Conservation (phyloP, 2,113 vertebrate genomes). For the Oncorhynchus tshawytscha region DNA sequence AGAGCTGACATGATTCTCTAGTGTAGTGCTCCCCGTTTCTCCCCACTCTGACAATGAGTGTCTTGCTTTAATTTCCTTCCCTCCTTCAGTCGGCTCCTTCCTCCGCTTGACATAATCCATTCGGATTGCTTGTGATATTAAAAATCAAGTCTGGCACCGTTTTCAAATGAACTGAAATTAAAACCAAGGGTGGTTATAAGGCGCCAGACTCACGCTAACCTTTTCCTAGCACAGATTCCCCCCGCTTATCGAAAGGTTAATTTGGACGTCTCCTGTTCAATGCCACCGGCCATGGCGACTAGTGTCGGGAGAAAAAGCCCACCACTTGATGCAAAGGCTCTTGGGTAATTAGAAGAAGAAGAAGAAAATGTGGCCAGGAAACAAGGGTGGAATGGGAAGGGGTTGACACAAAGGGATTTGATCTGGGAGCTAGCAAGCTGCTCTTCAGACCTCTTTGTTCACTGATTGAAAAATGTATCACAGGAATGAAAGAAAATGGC, state of each 20-base stretch:
- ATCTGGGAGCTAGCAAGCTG: neutral
- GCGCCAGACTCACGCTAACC: neutral
- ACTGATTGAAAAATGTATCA: neutral
- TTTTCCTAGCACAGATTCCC: neutral
- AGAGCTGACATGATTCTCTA: no score
- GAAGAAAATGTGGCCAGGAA: neutral
- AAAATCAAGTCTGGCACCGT: no score
- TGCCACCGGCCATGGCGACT: neutral
- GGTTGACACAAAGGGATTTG: neutral
- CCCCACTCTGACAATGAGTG: neutral
- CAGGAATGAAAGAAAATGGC: neutral
- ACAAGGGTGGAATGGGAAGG: no score
- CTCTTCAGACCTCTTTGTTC: neutral
- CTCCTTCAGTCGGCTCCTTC: neutral
- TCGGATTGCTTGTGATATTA: neutral
- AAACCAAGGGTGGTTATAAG: no score
- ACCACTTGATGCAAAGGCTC: neutral
- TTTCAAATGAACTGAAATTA: no score
- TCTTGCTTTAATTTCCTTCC: neutral
- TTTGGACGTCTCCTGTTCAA: neutral
- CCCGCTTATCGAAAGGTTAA: constrained; percentile 7
- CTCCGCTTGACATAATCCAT: neutral
- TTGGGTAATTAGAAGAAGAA: neutral
- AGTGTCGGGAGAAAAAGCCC: neutral
- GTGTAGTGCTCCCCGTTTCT: no score